Percentiles rank a stretch among this genome's conserved stretches.
Conservation (phyloP, 2,888 invertebrate genomes). For the Cataglyphis livida region DNA sequence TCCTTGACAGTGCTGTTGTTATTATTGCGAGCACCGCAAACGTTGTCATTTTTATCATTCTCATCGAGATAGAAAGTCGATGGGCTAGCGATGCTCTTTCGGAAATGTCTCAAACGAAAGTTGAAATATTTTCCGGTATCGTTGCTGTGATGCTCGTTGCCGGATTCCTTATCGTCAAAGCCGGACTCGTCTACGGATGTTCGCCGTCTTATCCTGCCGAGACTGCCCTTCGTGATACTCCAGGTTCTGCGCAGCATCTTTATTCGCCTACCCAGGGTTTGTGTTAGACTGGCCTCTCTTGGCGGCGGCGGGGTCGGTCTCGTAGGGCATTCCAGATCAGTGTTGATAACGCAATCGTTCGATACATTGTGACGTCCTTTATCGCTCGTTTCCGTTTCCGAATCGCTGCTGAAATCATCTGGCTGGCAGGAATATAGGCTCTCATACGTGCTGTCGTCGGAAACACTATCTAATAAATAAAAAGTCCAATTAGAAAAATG, state of each 20-base stretch:
- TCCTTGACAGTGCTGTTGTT: conserved; percentile 69
- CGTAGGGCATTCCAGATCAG: conserved; percentile 76
- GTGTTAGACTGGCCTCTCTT: conserved; percentile 80
- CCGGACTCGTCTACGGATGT: conserved; percentile 71
- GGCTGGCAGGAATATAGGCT: conserved; percentile 77
- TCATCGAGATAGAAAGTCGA: conserved; percentile 84
- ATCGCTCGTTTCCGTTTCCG: conserved; percentile 64
- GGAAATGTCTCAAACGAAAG: conserved; percentile 79
- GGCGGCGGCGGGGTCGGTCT: conserved; percentile 82
- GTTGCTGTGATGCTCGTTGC: conserved; percentile 62
- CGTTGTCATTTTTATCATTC: conserved; percentile 38
- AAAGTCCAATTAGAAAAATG: conserved; percentile 26
- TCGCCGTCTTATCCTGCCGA: conserved; percentile 80
- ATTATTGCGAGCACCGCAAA: conserved; percentile 17
- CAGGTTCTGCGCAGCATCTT: conserved; percentile 82
- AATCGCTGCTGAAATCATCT: conserved; percentile 79
- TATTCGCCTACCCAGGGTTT: conserved; percentile 81
- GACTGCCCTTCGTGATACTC: conserved; percentile 84
- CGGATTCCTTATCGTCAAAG: conserved; percentile 61
- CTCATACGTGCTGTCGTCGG: conserved; percentile 84
- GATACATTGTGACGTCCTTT: conserved; percentile 11
- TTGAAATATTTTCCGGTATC: conserved; percentile 80
- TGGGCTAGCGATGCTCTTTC: conserved; percentile 74
- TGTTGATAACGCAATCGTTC: conserved; percentile 20
- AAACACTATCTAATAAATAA: conserved; percentile 74